A percentile compares a stretch with the other conserved stretches of the same genome.
Conservation (phyloP, 2,888 invertebrate species). For the Steinernema carpocapsae region DNA sequence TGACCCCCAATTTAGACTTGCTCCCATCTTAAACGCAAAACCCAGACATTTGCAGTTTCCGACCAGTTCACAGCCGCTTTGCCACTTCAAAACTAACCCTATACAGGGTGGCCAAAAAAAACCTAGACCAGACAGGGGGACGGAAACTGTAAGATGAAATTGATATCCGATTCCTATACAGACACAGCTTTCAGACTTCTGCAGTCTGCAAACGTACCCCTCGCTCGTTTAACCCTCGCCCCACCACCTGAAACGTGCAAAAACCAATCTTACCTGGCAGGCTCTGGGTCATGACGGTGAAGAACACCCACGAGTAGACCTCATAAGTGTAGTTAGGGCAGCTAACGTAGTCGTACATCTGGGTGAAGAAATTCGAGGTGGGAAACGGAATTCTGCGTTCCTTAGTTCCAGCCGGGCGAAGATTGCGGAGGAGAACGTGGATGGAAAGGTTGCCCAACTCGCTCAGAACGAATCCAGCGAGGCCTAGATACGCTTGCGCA, state of each 20-base stretch:
- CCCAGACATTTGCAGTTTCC: too few relatives aligned
- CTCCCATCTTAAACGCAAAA: too few relatives aligned
- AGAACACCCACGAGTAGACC: slow-evolving; percentile 88
- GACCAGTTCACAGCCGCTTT: too few relatives aligned
- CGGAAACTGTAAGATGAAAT: too few relatives aligned
- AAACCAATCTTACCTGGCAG: slow-evolving; percentile 78
- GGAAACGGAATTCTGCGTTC: slow-evolving; percentile 78
- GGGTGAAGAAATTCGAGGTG: slow-evolving; percentile 74
- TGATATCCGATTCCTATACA: too few relatives aligned
- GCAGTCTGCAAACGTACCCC: too few relatives aligned
- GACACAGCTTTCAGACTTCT: too few relatives aligned
- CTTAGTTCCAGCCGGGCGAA: slow-evolving; percentile 86
- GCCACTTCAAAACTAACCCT: too few relatives aligned
- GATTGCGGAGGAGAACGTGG: slow-evolving; percentile 85
- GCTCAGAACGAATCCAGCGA: slow-evolving; percentile 59
- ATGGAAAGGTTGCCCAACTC: slow-evolving; percentile 85
- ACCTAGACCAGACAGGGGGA: too few relatives aligned
- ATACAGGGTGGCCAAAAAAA: too few relatives aligned
- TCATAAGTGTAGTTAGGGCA: slow-evolving; percentile 99
- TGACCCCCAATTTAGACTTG: too few relatives aligned
- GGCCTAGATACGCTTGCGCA: slow-evolving; percentile 59
- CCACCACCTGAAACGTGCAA: slow-evolving; percentile 69
- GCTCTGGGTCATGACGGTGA: slow-evolving; percentile 91
- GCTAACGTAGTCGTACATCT: slow-evolving; percentile 87
- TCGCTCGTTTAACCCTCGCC: too few relatives aligned